Percentiles rank a stretch among this genome's conserved stretches.
phyloP scores from a whole-genome alignment of 2,797 vertebrate genomes.

The Netta rufina region DNA sequence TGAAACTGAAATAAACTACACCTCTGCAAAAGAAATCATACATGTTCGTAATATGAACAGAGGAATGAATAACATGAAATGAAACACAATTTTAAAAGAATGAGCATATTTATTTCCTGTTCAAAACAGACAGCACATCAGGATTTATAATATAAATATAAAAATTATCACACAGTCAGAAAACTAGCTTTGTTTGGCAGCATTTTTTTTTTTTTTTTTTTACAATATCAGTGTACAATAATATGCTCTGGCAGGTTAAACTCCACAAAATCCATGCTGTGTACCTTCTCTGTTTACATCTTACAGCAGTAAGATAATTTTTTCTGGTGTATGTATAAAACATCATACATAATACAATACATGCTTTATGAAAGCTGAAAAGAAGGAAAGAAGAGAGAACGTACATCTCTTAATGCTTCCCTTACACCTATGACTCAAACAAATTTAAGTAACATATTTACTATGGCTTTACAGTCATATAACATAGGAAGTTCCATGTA shows the following conservation, averaged over 20 bases:
- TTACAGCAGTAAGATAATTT: slow-evolving; percentile 30
- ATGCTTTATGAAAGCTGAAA: slow-evolving; percentile 70
- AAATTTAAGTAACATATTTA: slow-evolving; percentile 7
- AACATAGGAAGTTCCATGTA: not conserved
- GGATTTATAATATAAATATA: slow-evolving; percentile 52
- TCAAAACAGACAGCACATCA: slow-evolving; percentile 3
- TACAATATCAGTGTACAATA: not conserved
- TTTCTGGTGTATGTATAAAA: slow-evolving; percentile 8
- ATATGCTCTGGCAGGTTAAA: slow-evolving; percentile 7
- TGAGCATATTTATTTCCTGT: slow-evolving; percentile 39
- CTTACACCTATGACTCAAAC: slow-evolving; percentile 8
- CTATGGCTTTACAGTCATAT: not conserved
- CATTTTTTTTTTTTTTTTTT: not conserved
- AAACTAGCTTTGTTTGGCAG: not conserved
- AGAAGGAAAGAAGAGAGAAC: slow-evolving; percentile 40
- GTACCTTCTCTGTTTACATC: slow-evolving; percentile 28
- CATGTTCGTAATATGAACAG: not conserved
- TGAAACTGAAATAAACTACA: not conserved
- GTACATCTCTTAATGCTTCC: slow-evolving; percentile 39
- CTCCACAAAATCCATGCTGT: slow-evolving; percentile 15
- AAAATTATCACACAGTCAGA: slow-evolving; percentile 4
- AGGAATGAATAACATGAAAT: not conserved
- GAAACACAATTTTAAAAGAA: not conserved
- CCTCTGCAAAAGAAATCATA: not conserved
- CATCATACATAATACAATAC: not conserved